Base-by-base conservation (phyloP, 53 echinoderm and acorn worm genomes). In the Mesocentrotus franciscanus region DNA sequence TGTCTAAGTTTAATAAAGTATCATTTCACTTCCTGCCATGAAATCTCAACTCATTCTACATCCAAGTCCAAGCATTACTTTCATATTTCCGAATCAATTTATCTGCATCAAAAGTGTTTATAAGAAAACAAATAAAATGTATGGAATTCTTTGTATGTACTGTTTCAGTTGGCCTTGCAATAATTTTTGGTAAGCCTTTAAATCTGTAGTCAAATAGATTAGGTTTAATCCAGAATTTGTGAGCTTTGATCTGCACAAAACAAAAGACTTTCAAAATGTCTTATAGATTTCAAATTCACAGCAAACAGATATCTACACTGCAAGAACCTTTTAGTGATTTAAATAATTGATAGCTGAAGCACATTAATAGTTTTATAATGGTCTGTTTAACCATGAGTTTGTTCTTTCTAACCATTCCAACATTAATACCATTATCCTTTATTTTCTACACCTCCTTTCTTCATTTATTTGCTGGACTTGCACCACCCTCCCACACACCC, bases 161-260 rank as follows among this genome's bases (percentile, higher is more conserved):
- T 93, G 12, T 58, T 74, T 11, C 30, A 78, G 49, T 60, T 55
- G 55, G 39, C 55, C 39, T 84, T 42, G 55, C 55, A 24, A 17
- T 84, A 42, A 84, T 55, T 10, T 84, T 84, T 84, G 84, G 55
- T 84, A 84, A 84, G 84, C 84, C 39, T 42, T 49, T 84, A 84
- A 12, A 75, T 32, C 26, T 75, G 32, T 10, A 32, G 9, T 75
- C n/a, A 27, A 75, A 29, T 75, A 75, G 8, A 75, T 32, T 0
- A 32, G 18, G 24, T 68, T 24, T 7, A 24, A 24, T 24, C 24
- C 68, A 18, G 2, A 12, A 14, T 32, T 30, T 75, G 32, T 10
- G 11, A 32, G 75, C 29, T 76, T 76, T 30, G 4, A 76, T 76
- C 15, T 32, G 14, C 76, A 32, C 64, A 20, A 68, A 68, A 14